phyloP scores from a whole-genome alignment of 2,113 vertebrate genomes.

The Lagenorhynchus albirostris region DNA sequence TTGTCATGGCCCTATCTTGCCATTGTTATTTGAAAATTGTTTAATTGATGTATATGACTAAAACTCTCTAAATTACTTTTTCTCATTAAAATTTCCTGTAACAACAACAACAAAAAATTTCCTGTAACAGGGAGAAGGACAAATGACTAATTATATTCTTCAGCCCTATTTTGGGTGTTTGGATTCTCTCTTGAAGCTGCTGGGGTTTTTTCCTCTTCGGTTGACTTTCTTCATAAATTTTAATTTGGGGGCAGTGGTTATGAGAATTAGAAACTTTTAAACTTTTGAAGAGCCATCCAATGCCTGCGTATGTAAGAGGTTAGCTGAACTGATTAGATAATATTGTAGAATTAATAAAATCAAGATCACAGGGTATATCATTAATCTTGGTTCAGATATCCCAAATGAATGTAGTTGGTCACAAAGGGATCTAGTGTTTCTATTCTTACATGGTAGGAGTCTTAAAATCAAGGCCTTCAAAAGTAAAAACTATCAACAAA shows the following conservation, averaged over 20 bases:
- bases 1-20: background rate
- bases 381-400: background rate
- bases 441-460: background rate
- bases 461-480: slow-evolving; percentile 19
- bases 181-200: background rate
- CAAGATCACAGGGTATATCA: background rate
- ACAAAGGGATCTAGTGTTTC: background rate
- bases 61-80: background rate
- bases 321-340: background rate
- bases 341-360: slow-evolving; percentile 19
- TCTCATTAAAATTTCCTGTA: background rate
- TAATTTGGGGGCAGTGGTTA: background rate
- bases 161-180: background rate
- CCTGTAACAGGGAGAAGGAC: background rate
- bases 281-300: background rate
- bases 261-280: slow-evolving; percentile 23
- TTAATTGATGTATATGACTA: background rate
- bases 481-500: background rate
- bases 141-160: background rate
- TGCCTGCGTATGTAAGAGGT: background rate
- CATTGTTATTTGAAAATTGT: background rate
- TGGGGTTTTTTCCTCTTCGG: background rate
- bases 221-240: slow-evolving; percentile 24
- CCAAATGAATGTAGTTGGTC: background rate
- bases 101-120: background rate